Base-by-base conservation (phyloP, 2,888 invertebrate species). In the Drosophila diplacantha region DNA sequence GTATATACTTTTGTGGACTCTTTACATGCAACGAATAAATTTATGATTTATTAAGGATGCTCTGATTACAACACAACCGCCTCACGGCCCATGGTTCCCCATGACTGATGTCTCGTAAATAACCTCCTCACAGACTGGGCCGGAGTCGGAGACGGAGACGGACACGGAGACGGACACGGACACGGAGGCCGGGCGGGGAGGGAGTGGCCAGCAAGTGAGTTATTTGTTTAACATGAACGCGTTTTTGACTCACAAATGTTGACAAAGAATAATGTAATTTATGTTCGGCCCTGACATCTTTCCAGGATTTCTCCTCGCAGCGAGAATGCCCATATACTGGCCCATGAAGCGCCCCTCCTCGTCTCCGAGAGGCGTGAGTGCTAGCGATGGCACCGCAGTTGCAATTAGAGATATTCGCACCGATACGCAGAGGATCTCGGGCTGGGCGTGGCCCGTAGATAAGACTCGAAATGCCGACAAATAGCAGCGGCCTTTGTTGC, bases 11-110 rank as follows among this genome's bases (percentile, higher is more conserved):
- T 47, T 60, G 24, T 49, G 18, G 24, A 16, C 61, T 43, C 65
- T 81, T 82, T 78, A 78, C 81, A 82, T 77, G 77, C 81, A 74
- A 55, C 47, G 85, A 76, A 85, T 85, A 84, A 85, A 85, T 86
- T 84, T 86, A 86, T 86, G 86, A 86, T 86, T 86, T 86, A 86
- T 86, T 86, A 86, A 86, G 86, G 86, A 86, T 85, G 82, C 81
- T 84, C 85, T 86, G 86, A 86, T 86, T 86, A 86, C 86, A 86
- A 85, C 85, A 85, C 82, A 34, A 53, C 44, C 51, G 53, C 51
- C 53, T 32, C 54, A 53, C 18, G 29, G 41, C 56, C 51, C 53
- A 47, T 47, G 47, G 32, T 32, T 44, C 54, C 35, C 41, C 52
- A 41, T 77, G 80, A 80, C 79, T 83, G 83, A 80, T 83, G 83